A percentile compares a stretch with the other conserved stretches of the same genome.
Conservation (phyloP, 1,140 invertebrate genomes). For the Pantala flavescens region DNA sequence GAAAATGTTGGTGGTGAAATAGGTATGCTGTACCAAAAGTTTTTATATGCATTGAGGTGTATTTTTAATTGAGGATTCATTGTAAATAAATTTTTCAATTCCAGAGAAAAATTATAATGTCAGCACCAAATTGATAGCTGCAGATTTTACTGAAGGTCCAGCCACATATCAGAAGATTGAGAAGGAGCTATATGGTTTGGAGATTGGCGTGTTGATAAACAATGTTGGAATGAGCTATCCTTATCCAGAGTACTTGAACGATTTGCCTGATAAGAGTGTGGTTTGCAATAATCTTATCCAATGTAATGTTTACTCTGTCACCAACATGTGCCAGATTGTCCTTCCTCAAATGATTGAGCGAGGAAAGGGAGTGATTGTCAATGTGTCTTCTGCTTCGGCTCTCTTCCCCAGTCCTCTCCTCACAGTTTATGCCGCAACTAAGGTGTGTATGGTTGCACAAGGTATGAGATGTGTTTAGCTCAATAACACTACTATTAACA, state of each 20-base stretch:
- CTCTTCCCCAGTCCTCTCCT: conserved; percentile 71
- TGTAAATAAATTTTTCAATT: conserved; percentile 20
- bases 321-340: conserved; percentile 71
- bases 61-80: neutral
- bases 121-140: conserved; percentile 68
- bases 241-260: conserved; percentile 74
- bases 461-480: no score
- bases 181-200: conserved; percentile 61
- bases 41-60: conserved; percentile 8
- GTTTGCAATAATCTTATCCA: conserved; percentile 47
- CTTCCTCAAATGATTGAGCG: conserved; percentile 81
- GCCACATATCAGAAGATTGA: conserved; percentile 67
- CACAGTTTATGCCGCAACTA: conserved; percentile 78
- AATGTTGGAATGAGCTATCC: conserved; percentile 90
- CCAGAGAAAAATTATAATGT: conserved; percentile 61
- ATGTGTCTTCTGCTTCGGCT: conserved; percentile 78
- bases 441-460: conserved; percentile 42
- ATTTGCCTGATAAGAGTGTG: conserved; percentile 45
- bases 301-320: conserved; percentile 63
- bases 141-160: conserved; percentile 63
- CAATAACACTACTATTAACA: no score
- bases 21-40: conserved; percentile 39
- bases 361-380: conserved; percentile 79
- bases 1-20: conserved; percentile 71
- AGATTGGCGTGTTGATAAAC: conserved; percentile 87